Evolutionary conservation across 2,888 invertebrate genomes (phyloP), one percentile per base, ranked within the genome.

Genomic region (Mayetiola destructor): DNA sequence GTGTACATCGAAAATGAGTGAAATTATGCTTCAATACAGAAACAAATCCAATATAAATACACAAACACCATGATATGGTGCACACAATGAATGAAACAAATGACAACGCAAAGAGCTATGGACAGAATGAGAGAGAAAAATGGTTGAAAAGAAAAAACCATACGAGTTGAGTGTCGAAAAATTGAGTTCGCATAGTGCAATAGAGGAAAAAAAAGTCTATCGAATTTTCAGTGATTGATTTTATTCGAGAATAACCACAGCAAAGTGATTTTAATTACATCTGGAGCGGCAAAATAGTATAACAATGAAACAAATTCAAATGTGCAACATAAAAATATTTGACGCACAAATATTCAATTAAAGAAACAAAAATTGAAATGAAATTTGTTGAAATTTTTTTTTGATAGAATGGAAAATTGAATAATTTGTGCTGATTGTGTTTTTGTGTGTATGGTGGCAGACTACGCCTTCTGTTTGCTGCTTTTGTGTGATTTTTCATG

Each of bases 371-470:
- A n/a, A n/a, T n/a, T n/a, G n/a, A n/a, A n/a, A n/a, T n/a, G n/a
- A n/a, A n/a, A n/a, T n/a, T n/a, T n/a, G n/a, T n/a, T n/a, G n/a
- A n/a, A n/a, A n/a, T n/a, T n/a, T n/a, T n/a, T 27, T 48, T 48
- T 27, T 48, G 48, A 48, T 48, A 27, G n/a, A n/a, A 48, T 48
- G 48, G 48, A 48, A 48, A 48, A 48, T 27, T 48, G 48, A 42
- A 27, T 48, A 48, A 48, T 27, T 48, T 48, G 48, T 48, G 48
- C 48, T 48, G 23, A 48, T 48, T 48, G 48, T 48, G 48, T 48
- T 48, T 48, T 48, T 48, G 48, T 48, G 48, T 48, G 48, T 48
- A 48, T 48, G 48, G 48, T 48, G 48, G 48, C 48, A 48, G 48
- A 48, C 48, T 48, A 48, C 48, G 48, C 48, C 48, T 48, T 48